Evolutionary conservation across 2,888 invertebrate species (phyloP), one percentile per base, ranked within the genome.

Genomic region (Cecidostiba fungosa): DNA sequence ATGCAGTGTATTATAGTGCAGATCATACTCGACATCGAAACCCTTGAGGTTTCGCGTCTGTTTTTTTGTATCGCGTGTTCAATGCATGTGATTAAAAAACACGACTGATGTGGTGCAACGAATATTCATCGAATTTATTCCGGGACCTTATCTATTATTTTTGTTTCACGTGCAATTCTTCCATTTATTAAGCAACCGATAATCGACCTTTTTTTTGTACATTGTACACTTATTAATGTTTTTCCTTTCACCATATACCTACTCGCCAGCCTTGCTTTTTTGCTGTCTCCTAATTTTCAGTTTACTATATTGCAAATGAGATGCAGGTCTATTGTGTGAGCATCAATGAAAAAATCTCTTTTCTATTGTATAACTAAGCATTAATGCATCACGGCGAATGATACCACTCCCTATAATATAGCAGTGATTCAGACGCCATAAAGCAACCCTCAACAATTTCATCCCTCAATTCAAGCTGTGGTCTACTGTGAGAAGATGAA

Each of bases 21-120:
- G 69, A 43, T 43, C 54, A 16, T n/a, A 29, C 39, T 12, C 54
- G 76, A 32, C 23, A 70, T 23, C 6, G 69, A 70, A 66, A 70
- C 59, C 62, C 78, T 69, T 39, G 23, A 74, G 39, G 39, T 47
- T 10, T 50, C 26, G 39, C n/a, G n/a, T 26, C 36, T 26, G 39
- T 5, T 16, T n/a, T 39, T 54, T 39, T 26, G 26, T 12, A n/a
- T n/a, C n/a, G 36, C 23, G 6, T n/a, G n/a, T 10, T 59, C 76
- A 82, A 76, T 80, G 59, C 47, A 66, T 39, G 70, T 69, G 82
- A 85, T 85, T 85, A 79, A 85, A 86, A 86, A 83, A 78, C 73
- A 32, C 69, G 16, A 43, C 43, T 43, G 39, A 36, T 36, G 69
- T 16, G 73, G 62, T 43, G 77, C 47, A 14, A 39, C 19, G 10